phyloP scores from a whole-genome alignment of 2,113 vertebrate species.

The Vombatus ursinus region DNA sequence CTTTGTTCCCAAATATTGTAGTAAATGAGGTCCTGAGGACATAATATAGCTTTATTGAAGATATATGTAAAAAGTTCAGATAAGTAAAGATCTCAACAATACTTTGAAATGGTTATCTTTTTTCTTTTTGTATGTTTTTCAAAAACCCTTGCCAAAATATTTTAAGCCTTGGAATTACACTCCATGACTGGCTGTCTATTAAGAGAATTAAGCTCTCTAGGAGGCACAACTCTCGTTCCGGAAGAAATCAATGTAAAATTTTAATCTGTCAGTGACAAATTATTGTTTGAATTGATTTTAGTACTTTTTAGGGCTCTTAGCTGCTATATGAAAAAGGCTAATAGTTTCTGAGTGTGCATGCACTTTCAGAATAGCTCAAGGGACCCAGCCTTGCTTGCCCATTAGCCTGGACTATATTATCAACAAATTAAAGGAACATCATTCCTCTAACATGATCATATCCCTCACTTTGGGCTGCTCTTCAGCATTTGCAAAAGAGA shows the following conservation, averaged over 20 bases:
- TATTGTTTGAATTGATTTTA: conserved; percentile 50
- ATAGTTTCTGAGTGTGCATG: conserved; percentile 47
- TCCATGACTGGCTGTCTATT: conserved; percentile 16
- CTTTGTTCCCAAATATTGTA: neutral
- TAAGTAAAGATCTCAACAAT: conserved; percentile 25
- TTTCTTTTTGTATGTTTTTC: conserved; percentile 53
- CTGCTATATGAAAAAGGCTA: conserved; percentile 48
- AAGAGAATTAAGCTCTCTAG: conserved; percentile 60
- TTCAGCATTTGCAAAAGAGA: conserved; percentile 62
- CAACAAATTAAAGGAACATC: conserved; percentile 62
- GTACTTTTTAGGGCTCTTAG: conserved; percentile 61
- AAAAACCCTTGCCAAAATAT: conserved; percentile 54
- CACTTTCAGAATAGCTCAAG: conserved; percentile 42
- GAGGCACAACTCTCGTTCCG: neutral
- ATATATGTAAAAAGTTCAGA: neutral
- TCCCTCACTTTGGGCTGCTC: conserved; percentile 43
- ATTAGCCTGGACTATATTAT: conserved; percentile 46
- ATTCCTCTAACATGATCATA: conserved; percentile 52
- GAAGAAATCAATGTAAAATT: conserved; percentile 52
- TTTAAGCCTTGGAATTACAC: conserved; percentile 61
- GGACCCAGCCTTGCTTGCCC: conserved; percentile 34
- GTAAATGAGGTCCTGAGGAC: neutral
- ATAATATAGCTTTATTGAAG: neutral
- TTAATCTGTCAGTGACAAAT: conserved; percentile 69
- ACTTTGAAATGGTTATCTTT: conserved; percentile 50